phyloP scores from a whole-genome alignment of 1,140 invertebrate genomes.

The Pogonomyrmex barbatus region DNA sequence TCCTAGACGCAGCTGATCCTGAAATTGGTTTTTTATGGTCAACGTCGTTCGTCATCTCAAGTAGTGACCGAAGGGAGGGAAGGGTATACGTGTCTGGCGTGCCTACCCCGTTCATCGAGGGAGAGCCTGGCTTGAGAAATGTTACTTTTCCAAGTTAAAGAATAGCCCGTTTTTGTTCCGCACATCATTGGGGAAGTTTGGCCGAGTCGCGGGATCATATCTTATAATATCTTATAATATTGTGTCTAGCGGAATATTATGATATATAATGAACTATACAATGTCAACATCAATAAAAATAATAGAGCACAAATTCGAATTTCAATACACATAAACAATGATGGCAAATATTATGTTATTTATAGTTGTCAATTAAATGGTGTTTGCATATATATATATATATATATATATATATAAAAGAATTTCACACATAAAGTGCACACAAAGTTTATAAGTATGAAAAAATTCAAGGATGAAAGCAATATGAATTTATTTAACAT shows the following conservation, averaged over 20 bases:
- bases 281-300: not conserved
- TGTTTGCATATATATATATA: not conserved
- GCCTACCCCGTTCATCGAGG: conserved; percentile 5
- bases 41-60: conserved; percentile 65
- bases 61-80: conserved; percentile 38
- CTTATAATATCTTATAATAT: not conserved
- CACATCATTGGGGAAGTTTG: conserved; percentile 44
- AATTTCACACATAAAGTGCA: not conserved
- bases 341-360: not conserved
- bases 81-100: conserved; percentile 34
- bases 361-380: not conserved
- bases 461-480: not conserved
- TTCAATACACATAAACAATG: not conserved
- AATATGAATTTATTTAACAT: not conserved
- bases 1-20: conserved; percentile 68
- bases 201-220: conserved; percentile 14
- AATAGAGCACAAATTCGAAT: not conserved
- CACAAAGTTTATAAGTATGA: not conserved
- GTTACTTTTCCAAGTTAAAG: conserved; percentile 62
- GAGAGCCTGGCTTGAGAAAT: conserved; percentile 59
- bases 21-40: conserved; percentile 73
- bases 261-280: not conserved
- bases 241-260: not conserved
- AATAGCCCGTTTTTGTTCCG: conserved; percentile 27
- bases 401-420: not conserved